phyloP scores from a whole-genome alignment of 1,140 invertebrate genomes.

The Berghia stephanieae region DNA sequence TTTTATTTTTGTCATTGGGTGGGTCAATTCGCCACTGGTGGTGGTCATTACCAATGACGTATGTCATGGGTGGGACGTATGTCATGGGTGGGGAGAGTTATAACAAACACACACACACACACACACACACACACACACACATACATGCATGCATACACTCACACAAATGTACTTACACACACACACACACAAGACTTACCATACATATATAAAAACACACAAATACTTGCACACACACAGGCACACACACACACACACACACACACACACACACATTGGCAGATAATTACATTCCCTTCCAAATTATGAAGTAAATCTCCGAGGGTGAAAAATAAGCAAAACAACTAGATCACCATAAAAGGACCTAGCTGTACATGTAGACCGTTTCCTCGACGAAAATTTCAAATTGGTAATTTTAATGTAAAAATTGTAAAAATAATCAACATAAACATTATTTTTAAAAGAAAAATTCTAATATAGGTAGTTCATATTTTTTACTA shows the following conservation, averaged over 20 bases:
- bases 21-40: too few species aligned
- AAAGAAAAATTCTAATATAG: neutral
- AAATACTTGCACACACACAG: neutral
- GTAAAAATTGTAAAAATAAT: neutral
- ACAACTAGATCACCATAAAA: neutral
- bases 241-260: slow-evolving; percentile 10
- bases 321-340: neutral
- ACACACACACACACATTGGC: neutral
- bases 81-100: too few species aligned
- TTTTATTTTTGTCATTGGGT: neutral
- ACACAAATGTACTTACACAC: too few species aligned
- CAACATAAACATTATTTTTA: neutral
- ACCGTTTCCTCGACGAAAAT: neutral
- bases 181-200: too few species aligned
- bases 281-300: neutral
- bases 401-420: neutral
- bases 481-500: too few species aligned
- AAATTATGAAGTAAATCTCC: neutral
- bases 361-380: neutral
- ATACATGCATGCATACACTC: neutral
- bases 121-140: neutral
- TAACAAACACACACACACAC: too few species aligned
- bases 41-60: too few species aligned
- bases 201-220: neutral
- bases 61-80: too few species aligned